Conservation (phyloP, 2,797 vertebrate genomes). For the Pantherophis vulpinus region DNA sequence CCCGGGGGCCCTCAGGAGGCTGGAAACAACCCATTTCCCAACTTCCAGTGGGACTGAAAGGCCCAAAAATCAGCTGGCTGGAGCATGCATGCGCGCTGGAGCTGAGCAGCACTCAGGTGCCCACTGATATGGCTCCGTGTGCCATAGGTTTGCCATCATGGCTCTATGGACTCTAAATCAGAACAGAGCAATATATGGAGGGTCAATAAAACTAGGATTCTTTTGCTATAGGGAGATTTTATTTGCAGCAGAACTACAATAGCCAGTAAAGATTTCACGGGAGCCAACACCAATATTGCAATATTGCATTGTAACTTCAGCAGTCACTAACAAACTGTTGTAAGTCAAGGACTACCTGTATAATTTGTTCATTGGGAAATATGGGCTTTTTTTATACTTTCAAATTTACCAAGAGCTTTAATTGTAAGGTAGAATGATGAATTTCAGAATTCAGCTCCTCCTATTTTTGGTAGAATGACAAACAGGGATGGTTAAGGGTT, state of each 20-base stretch:
- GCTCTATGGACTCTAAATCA: neutral
- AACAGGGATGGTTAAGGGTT: neutral
- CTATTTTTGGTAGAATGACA: neutral
- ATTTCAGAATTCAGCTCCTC: neutral
- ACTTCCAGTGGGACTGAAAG: too few relatives aligned
- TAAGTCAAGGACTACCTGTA: neutral
- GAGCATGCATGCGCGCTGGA: too few relatives aligned
- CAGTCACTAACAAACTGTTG: neutral
- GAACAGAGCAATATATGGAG: neutral
- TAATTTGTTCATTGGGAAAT: neutral
- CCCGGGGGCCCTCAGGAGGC: too few relatives aligned
- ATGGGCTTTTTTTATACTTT: neutral
- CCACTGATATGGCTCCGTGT: too few relatives aligned
- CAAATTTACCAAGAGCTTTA: neutral
- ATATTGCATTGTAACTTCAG: too few relatives aligned
- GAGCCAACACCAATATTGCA: neutral
- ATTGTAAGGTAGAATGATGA: neutral
- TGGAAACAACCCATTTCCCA: too few relatives aligned
- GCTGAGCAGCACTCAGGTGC: too few relatives aligned
- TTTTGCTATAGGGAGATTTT: neutral
- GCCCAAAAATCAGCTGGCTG: too few relatives aligned
- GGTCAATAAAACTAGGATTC: neutral
- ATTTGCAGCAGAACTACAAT: neutral
- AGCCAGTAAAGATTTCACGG: neutral
- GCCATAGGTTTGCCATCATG: too few relatives aligned